Evolutionary conservation across 2,888 invertebrate species (phyloP).

Genomic region (Microplitis deprimator): DNA sequence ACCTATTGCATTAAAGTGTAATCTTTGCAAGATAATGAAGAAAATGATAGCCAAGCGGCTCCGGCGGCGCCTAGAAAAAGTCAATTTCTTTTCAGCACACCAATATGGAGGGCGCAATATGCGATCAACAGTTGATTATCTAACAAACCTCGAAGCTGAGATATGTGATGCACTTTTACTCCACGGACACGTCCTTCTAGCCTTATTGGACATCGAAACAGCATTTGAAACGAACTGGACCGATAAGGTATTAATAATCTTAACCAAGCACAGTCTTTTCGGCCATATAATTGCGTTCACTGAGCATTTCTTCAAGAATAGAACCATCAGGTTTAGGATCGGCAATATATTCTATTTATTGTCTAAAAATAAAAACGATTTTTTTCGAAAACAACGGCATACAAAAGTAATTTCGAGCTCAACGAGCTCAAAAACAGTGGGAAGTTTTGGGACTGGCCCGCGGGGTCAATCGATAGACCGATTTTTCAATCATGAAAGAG

Average conservation of each 20-base stretch:
- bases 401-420: too few relatives aligned
- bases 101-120: background rate
- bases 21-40: background rate
- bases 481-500: too few relatives aligned
- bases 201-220: background rate
- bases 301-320: background rate
- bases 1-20: background rate
- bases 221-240: background rate
- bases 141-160: background rate
- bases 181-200: background rate
- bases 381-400: too few relatives aligned
- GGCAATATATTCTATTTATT: background rate
- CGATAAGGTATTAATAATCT: background rate
- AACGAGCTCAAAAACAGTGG: too few relatives aligned
- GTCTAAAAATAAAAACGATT: too few relatives aligned
- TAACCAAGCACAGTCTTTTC: background rate
- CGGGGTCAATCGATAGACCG: too few relatives aligned
- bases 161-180: background rate
- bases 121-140: background rate
- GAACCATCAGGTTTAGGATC: too few relatives aligned
- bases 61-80: background rate
- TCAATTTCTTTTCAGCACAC: background rate
- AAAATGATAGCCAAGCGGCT: background rate
- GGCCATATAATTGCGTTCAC: background rate
- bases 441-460: too few relatives aligned